A percentile compares a stretch with the other conserved stretches of the same genome.
Evolutionary conservation across 2,113 vertebrate species (phyloP).

Genomic region (Cervus canadensis): DNA sequence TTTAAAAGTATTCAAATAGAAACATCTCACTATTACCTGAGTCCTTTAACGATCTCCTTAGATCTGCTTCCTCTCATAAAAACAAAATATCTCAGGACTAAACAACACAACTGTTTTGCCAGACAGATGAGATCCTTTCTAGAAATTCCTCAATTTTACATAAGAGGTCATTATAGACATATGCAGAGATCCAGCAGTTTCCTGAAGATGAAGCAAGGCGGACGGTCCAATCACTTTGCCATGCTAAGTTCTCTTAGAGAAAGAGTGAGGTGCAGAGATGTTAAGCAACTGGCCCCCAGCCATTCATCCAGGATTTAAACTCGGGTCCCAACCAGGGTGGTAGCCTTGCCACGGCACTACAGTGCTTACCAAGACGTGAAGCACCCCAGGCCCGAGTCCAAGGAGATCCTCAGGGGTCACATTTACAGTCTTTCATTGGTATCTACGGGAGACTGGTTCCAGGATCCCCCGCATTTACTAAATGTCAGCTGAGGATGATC

Average conservation of each 20-base stretch:
- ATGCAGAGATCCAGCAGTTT: background rate
- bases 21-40: conserved; percentile 2
- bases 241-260: background rate
- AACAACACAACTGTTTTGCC: background rate
- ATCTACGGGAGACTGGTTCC: background rate
- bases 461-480: background rate
- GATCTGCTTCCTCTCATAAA: conserved; percentile 20
- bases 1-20: background rate
- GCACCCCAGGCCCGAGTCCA: background rate
- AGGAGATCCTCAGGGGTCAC: background rate
- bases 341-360: background rate
- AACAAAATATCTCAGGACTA: background rate
- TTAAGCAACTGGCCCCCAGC: background rate
- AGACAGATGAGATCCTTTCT: background rate
- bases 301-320: background rate
- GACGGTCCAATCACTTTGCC: background rate
- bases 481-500: background rate
- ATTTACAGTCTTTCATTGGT: background rate
- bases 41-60: conserved; percentile 34
- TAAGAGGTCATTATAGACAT: background rate
- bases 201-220: background rate
- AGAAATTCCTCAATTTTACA: background rate
- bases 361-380: background rate
- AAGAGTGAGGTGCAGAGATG: background rate
- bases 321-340: background rate